Base-by-base conservation (phyloP, 2,797 vertebrate genomes). In the Lepidocolaptes lacrymiger region DNA sequence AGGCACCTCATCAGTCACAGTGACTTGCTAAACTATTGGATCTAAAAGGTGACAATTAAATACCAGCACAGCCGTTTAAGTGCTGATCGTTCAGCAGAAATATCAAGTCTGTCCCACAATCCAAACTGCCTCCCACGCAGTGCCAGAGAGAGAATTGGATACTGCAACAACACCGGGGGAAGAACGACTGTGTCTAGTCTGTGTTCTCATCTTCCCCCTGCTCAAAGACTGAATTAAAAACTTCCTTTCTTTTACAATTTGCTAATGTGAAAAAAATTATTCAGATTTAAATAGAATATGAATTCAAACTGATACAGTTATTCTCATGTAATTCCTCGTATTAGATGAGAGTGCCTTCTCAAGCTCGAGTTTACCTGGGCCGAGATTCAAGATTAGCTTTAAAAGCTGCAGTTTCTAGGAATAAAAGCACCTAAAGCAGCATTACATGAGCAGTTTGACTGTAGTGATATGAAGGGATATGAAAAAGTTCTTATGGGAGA, bases 21-120 rank as follows among this genome's bases (percentile, higher is more conserved):
- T 24, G 69, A 77, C 68, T 95, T 68, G 85, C 61, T 92, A 74
- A 91, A 76, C 67, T 88, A 85, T 49, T 59, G 89, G 92, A 92
- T 73, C 72, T 58, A 67, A 91, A 91, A 94, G 79, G 82, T 75
- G 85, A 89, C 89, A 93, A 94, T 79, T 87, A 96, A 93, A 77
- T 94, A 93, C n/a, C 89, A 92, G 64, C 56, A 74, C 72, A 61
- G 85, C 76, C 88, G 71, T 77, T 91, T 91, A 81, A 51, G 61
- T 88, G 52, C 59, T 91, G 80, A 95, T 87, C 28, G 1, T 85
- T 95, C 20, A 89, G 92, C 67, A 87, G 84, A 92, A 94, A 93
- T 82, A 94, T 52, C 93, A 92, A 80, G 59, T 54, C 66, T 74
- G 46, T 74, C 59, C 75, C 62, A 72, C 43, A 74, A 71, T 46